Conservation (phyloP, 2,797 vertebrate genomes). For the Sparidentex hasta region DNA sequence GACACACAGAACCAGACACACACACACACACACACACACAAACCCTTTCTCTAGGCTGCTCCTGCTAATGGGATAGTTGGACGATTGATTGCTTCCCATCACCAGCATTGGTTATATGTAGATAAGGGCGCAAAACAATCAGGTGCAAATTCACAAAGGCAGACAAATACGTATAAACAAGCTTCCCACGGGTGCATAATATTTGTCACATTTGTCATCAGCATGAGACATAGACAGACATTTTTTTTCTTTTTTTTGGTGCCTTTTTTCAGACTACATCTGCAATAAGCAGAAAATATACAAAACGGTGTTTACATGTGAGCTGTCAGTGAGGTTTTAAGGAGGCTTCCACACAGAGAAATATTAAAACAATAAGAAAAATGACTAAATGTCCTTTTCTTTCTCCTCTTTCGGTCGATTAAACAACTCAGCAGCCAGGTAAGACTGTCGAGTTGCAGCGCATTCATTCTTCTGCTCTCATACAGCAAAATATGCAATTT, state of each 20-base stretch:
- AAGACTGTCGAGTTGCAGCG: not conserved
- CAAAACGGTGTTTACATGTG: constrained; percentile 1
- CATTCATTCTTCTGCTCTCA: constrained; percentile 7
- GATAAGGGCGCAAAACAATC: constrained; percentile 60
- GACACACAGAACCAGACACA: constrained; percentile 24
- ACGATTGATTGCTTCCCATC: constrained; percentile 74
- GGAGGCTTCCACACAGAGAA: not conserved
- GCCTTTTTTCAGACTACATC: not conserved
- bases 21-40: constrained; percentile 6
- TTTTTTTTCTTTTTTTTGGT: too few species aligned
- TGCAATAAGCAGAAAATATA: not conserved
- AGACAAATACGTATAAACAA: constrained; percentile 32
- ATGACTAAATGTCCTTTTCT: not conserved
- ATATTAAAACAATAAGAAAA: constrained; percentile 10
- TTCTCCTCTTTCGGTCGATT: not conserved
- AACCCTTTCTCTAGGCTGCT: constrained; percentile 27
- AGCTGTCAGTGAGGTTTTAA: not conserved
- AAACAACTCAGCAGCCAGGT: constrained; percentile 7
- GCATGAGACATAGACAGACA: constrained; percentile 14
- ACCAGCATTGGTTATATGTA: constrained; percentile 65
- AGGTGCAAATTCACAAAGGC: constrained; percentile 45
- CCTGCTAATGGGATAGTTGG: constrained; percentile 66
- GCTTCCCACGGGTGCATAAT: constrained; percentile 7
- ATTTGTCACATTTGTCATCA: constrained; percentile 37
- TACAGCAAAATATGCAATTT: not conserved